Conservation (phyloP, 1,140 invertebrate genomes). For the Apis florea region DNA sequence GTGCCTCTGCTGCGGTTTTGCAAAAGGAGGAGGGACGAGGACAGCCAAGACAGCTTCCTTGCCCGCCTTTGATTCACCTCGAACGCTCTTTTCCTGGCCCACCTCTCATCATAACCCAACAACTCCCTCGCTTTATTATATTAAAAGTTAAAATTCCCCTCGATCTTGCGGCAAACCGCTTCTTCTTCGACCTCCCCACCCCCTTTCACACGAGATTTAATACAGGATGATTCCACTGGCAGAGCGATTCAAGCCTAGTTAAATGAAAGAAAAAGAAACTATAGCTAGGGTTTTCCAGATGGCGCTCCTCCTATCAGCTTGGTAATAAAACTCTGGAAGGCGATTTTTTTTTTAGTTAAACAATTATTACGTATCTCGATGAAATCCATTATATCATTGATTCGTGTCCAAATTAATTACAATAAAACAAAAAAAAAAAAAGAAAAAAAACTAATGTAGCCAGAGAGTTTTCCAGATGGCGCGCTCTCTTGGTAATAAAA, state of each 20-base stretch:
- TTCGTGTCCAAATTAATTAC: too few relatives aligned
- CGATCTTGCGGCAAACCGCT: conserved; percentile 69
- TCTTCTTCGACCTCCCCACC: conserved; percentile 22
- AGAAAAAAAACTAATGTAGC: neutral
- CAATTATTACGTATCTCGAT: too few relatives aligned
- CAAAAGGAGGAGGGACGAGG: conserved; percentile 41
- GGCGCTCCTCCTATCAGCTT: neutral
- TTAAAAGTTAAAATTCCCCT: conserved; percentile 78
- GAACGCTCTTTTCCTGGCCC: conserved; percentile 39
- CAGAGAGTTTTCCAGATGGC: neutral
- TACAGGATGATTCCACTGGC: too few relatives aligned
- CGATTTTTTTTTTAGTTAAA: conserved; percentile 49
- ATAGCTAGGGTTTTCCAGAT: neutral
- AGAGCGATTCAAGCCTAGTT: too few relatives aligned
- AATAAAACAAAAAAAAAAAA: too few relatives aligned
- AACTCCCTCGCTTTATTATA: conserved; percentile 79
- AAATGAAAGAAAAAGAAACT: neutral
- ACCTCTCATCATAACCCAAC: conserved; percentile 70
- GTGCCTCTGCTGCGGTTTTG: conserved; percentile 77
- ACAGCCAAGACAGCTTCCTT: conserved; percentile 55
- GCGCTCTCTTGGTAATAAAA: conserved; percentile 18
- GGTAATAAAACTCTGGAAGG: conserved; percentile 30
- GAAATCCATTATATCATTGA: too few relatives aligned
- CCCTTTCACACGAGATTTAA: conserved; percentile 22
- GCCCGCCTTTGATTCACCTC: conserved; percentile 66